These are phyloP conservation scores for Sinhomidia bicolor DNA, from an alignment of 2,888 invertebrate genomes.

Conservation along the genomic window DNA sequence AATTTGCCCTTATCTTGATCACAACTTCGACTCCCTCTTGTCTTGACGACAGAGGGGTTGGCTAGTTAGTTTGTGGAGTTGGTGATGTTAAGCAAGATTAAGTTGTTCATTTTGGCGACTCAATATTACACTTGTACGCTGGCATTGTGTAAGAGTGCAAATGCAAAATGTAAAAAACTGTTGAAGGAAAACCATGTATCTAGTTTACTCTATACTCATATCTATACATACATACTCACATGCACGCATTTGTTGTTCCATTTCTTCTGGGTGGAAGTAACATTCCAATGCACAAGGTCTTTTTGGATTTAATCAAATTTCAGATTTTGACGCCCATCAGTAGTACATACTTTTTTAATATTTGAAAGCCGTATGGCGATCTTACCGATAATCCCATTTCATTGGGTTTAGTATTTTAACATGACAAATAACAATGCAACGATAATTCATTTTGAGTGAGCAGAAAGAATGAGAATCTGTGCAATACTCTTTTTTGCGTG, in stretches of 20 bases:
- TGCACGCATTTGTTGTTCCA: not conserved
- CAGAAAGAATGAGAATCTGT: not conserved
- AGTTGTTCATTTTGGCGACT: not conserved
- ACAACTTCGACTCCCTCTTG: constrained; percentile 24
- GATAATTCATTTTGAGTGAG: not conserved
- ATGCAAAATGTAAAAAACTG: not conserved
- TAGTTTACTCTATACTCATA: too few relatives aligned
- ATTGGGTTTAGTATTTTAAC: not conserved
- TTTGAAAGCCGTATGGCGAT: constrained; percentile 8
- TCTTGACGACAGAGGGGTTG: constrained; percentile 16
- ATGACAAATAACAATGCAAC: constrained; percentile 51
- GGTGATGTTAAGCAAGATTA: not conserved
- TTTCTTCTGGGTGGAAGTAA: not conserved
- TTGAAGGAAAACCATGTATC: too few relatives aligned
- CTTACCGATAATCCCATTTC: not conserved
- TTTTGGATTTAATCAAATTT: constrained; percentile 53
- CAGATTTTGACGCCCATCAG: constrained; percentile 42
- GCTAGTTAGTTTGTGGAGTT: not conserved
- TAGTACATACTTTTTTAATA: not conserved
- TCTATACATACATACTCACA: not conserved
- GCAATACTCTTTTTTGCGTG: not conserved
- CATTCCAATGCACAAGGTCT: constrained; percentile 39
- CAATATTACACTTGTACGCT: too few relatives aligned
- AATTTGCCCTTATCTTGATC: constrained; percentile 55
- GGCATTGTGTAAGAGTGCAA: not conserved